These are phyloP conservation scores for Parochlus steinenii DNA, from an alignment of 2,888 invertebrate genomes.

Conservation along the genomic window DNA sequence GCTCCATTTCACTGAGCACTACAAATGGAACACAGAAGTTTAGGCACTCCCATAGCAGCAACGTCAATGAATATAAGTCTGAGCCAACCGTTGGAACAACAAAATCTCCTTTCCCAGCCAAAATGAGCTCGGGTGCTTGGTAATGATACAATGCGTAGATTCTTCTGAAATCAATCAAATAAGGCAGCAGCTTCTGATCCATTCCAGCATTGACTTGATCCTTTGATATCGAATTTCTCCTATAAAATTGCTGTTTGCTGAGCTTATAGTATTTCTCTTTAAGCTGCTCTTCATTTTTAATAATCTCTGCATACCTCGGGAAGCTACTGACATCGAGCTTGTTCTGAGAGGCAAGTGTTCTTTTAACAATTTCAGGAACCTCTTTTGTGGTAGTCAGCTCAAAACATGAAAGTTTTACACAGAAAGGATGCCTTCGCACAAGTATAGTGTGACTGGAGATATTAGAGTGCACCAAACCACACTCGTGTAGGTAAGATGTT, in stretches of 20 bases:
- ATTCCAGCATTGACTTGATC: conserved; percentile 4
- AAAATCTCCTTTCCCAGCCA: conserved; percentile 11
- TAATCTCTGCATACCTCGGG: too few relatives aligned
- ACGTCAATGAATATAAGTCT: conserved; percentile 15
- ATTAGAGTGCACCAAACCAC: conserved; percentile 33
- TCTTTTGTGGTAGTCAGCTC: conserved; percentile 19
- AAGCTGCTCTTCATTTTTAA: conserved; percentile 3
- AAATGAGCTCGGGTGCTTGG: conserved; percentile 16
- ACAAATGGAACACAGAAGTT: conserved; percentile 16
- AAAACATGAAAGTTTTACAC: conserved; percentile 33
- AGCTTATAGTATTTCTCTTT: conserved; percentile 12
- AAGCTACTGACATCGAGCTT: background rate
- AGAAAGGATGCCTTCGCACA: conserved; percentile 19
- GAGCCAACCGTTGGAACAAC: conserved; percentile 15
- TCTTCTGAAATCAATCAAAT: conserved; percentile 15
- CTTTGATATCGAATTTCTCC: conserved; percentile 5
- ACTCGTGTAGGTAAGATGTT: conserved; percentile 33
- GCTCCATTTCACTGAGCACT: conserved; percentile 14
- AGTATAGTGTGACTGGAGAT: conserved; percentile 31
- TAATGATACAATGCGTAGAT: conserved; percentile 15
- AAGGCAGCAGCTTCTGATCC: conserved; percentile 14
- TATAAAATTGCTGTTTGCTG: conserved; percentile 10
- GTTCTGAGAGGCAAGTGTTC: conserved; percentile 2
- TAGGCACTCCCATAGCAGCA: conserved; percentile 17
- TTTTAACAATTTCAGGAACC: conserved; percentile 1